Percentiles rank a stretch among this genome's conserved stretches.
phyloP scores from a whole-genome alignment of 2,113 vertebrate species.

The Desmodus rotundus region DNA sequence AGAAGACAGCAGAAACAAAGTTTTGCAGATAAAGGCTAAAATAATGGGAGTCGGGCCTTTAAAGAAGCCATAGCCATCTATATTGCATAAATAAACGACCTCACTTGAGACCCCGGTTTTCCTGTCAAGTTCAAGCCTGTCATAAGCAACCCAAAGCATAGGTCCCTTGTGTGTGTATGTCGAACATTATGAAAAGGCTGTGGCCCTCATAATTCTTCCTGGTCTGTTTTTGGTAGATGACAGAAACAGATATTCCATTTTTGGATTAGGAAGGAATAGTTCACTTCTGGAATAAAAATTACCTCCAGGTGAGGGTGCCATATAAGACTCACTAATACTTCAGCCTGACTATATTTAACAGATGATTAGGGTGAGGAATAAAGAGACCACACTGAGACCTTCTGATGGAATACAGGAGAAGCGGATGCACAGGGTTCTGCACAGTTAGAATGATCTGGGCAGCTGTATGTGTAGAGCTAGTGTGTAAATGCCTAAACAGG shows the following conservation, averaged over 20 bases:
- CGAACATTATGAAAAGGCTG: not conserved
- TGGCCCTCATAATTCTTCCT: not conserved
- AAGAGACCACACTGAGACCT: not conserved
- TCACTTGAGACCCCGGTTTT: not conserved
- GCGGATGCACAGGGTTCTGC: not conserved
- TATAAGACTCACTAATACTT: not conserved
- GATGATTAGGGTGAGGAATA: not conserved
- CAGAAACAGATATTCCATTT: not conserved
- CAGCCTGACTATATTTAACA: not conserved
- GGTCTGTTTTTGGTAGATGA: not conserved
- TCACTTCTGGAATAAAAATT: not conserved
- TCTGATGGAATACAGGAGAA: not conserved
- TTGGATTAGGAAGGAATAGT: not conserved
- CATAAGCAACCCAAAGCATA: not conserved
- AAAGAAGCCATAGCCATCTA: not conserved
- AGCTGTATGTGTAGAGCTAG: not conserved
- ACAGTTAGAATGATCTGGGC: not conserved
- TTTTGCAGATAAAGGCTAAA: not conserved
- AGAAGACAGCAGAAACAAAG: not conserved
- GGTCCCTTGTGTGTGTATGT: not conserved
- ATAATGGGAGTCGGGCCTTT: rapidly evolving
- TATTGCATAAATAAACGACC: not conserved
- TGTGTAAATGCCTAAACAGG: not conserved
- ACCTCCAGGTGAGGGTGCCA: not conserved
- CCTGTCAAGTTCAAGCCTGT: not conserved